phyloP scores from a whole-genome alignment of 2,113 vertebrate species.

The Clinocottus analis region DNA sequence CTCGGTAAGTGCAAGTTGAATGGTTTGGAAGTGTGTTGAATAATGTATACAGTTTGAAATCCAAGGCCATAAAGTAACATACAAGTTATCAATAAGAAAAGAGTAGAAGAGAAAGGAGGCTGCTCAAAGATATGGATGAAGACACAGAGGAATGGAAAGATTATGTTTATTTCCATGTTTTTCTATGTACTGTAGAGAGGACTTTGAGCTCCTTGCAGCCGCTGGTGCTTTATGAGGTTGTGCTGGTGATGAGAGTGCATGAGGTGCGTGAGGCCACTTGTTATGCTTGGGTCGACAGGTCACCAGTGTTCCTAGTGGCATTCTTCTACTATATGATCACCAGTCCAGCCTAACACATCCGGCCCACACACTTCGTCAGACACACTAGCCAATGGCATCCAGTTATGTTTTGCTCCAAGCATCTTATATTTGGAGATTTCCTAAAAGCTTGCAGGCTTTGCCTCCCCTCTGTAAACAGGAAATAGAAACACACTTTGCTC shows the following conservation, averaged over 20 bases:
- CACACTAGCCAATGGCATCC: neutral
- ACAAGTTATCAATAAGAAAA: neutral
- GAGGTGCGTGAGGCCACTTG: constrained; percentile 62
- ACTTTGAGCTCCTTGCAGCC: constrained; percentile 19
- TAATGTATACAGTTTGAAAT: constrained; percentile 6
- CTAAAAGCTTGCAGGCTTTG: constrained; percentile 26
- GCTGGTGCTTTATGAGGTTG: constrained; percentile 21
- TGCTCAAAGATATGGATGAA: neutral
- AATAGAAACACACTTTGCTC: neutral
- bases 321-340: constrained; percentile 63
- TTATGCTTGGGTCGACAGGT: constrained; percentile 69
- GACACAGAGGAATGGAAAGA: neutral
- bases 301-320: constrained; percentile 46
- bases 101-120: neutral
- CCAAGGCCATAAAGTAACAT: neutral
- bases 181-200: neutral
- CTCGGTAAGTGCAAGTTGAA: constrained; percentile 48
- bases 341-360: constrained; percentile 20
- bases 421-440: constrained; percentile 28
- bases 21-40: constrained; percentile 20
- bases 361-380: constrained; percentile 15
- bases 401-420: neutral
- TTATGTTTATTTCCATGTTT: neutral
- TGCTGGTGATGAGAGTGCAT: constrained; percentile 39
- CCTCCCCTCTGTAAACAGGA: neutral